Base-by-base conservation (phyloP, 2,888 invertebrate genomes). In the Punctoribates punctum region DNA sequence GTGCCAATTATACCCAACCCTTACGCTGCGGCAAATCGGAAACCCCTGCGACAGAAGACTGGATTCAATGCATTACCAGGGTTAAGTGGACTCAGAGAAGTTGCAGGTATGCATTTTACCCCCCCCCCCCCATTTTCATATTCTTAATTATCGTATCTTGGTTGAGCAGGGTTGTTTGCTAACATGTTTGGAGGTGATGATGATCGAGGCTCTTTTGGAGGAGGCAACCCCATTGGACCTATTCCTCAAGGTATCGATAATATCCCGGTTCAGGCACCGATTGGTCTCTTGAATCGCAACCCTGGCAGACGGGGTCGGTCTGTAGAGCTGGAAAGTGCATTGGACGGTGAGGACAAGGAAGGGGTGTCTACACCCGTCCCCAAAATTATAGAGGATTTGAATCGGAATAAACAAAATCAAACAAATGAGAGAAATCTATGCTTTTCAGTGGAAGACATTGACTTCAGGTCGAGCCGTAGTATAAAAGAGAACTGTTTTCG, bases 1-100 rank as follows among this genome's bases (percentile, higher is more conserved):
- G 48, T 73, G 2, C 73, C 73, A 3, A 42, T 73, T 4, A 73
- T 73, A 13, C 73, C 73, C 3, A 51, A 51, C 27, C 60, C 60
- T 23, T 60, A 60, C 25, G 60, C 60, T 5, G 60, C 17, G 13
- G 60, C 20, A 11, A 60, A 60, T 23, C 5, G 20, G 11, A 60
- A 23, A 6, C 11, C 23, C 2, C 1, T 60, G 17, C 60, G 23
- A 11, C 60, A 2, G 11, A 60, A 60, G 3, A 48, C 3, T 48
- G 48, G 11, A 3, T 48, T 48, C 48, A 48, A 48, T 48, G 5
- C 48, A 48, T n/a, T 48, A n/a, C n/a, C 48, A 4, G 48, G 48
- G 4, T n/a, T 48, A 15, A 48, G 3, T 48, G 48, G 48, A 6
- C 48, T 48, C 48, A 15, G 48, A n/a, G 48, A 48, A n/a, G 15